These are phyloP conservation scores for Dicaeum eximium DNA, from an alignment of 2,113 vertebrate genomes.

Conservation along the genomic window DNA sequence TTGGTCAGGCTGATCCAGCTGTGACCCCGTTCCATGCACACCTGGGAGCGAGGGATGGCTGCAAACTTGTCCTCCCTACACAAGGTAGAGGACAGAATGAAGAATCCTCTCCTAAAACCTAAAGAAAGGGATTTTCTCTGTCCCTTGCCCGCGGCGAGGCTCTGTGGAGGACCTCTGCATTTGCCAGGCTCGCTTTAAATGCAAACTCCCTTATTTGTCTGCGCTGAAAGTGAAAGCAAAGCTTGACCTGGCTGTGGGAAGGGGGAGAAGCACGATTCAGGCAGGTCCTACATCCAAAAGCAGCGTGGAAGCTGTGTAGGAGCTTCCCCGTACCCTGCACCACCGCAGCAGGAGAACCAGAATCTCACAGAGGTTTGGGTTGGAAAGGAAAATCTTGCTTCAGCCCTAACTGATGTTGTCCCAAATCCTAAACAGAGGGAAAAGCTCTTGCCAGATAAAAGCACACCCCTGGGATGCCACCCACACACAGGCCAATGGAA, in stretches of 20 bases:
- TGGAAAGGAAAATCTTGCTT: not conserved
- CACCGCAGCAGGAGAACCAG: not conserved
- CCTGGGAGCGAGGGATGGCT: not conserved
- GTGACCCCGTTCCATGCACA: not conserved
- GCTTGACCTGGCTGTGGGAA: not conserved
- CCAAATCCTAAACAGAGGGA: not conserved
- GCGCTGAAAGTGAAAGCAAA: not conserved
- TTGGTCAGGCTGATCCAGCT: not conserved
- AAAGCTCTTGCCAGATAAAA: not conserved
- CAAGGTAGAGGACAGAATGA: not conserved
- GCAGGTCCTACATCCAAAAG: not conserved
- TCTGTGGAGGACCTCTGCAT: not conserved
- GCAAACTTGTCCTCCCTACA: not conserved
- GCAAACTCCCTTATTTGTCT: not conserved
- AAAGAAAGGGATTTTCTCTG: not conserved
- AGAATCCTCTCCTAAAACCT: not conserved
- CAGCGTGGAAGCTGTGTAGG: accelerated
- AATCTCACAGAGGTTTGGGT: not conserved
- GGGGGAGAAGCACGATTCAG: not conserved
- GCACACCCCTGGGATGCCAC: conserved; percentile 17
- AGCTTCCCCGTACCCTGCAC: not conserved
- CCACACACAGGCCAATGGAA: not conserved
- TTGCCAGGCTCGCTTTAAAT: not conserved
- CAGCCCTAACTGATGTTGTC: not conserved
- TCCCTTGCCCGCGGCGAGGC: not conserved